Evolutionary conservation across 2,113 vertebrate species (phyloP).

Genomic region (Trochalopteron elliotii): DNA sequence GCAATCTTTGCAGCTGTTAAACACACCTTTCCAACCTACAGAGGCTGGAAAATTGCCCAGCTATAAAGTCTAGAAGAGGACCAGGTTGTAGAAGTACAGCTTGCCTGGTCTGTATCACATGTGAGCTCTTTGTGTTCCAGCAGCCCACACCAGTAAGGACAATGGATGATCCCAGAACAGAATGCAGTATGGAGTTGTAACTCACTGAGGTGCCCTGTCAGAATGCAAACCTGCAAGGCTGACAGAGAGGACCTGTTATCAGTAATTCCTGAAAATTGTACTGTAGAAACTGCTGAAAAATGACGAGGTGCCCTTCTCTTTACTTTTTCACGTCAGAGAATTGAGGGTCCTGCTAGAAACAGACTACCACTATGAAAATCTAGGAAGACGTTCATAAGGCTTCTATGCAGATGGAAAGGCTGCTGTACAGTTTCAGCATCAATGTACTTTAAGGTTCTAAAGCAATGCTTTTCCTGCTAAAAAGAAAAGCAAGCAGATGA

Average conservation of each 20-base stretch:
- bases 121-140: not conserved
- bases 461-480: not conserved
- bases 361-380: not conserved
- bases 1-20: not conserved
- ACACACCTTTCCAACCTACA: not conserved
- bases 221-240: not conserved
- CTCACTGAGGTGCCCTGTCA: not conserved
- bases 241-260: not conserved
- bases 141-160: not conserved
- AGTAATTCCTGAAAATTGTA: not conserved
- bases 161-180: not conserved
- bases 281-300: not conserved
- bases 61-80: not conserved
- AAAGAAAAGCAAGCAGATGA: not conserved
- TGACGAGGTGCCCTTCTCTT: not conserved
- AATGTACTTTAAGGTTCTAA: not conserved
- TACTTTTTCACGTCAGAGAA: not conserved
- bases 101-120: not conserved
- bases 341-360: not conserved
- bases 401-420: not conserved
- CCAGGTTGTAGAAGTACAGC: not conserved
- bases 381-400: not conserved
- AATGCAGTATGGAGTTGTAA: not conserved
- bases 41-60: not conserved
- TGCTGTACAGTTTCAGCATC: not conserved